Evolutionary conservation across 2,888 invertebrate genomes (phyloP).

Genomic region (Rapana venosa): DNA sequence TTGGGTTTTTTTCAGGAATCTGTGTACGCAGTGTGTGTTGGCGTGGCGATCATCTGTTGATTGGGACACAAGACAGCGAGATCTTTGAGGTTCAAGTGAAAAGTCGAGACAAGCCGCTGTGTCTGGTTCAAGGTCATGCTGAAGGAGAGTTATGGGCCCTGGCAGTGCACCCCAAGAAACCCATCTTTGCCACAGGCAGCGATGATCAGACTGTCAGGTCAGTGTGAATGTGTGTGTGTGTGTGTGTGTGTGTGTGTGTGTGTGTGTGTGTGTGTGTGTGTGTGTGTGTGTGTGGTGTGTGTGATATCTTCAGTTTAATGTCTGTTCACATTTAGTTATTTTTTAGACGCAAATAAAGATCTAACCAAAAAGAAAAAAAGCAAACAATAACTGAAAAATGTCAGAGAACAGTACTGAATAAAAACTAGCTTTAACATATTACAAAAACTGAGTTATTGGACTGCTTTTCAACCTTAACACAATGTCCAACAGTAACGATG

Average conservation of each 20-base stretch:
- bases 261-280: not conserved
- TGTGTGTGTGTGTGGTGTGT: too few species aligned
- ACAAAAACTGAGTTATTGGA: too few species aligned
- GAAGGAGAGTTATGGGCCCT: conserved; percentile 79
- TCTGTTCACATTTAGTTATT: too few species aligned
- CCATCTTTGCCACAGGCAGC: conserved; percentile 78
- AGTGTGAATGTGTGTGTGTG: not conserved
- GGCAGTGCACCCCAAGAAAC: conserved; percentile 76
- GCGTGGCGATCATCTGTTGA: conserved; percentile 72
- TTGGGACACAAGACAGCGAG: conserved; percentile 78
- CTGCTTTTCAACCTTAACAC: too few species aligned
- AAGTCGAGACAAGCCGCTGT: conserved; percentile 69
- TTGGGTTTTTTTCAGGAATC: conserved; percentile 62
- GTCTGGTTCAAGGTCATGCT: conserved; percentile 77
- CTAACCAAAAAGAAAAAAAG: too few species aligned
- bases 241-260: not conserved
- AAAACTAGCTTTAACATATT: too few species aligned
- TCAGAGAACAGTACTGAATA: too few species aligned
- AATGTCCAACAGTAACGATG: too few species aligned
- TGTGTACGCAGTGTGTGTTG: conserved; percentile 76
- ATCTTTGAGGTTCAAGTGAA: conserved; percentile 75
- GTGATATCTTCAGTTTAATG: too few species aligned
- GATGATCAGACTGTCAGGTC: conserved; percentile 78
- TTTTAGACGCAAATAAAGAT: too few species aligned
- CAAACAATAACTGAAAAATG: too few species aligned